Base-by-base conservation (phyloP, 2,113 vertebrate genomes). In the Leucoraja erinaceus region DNA sequence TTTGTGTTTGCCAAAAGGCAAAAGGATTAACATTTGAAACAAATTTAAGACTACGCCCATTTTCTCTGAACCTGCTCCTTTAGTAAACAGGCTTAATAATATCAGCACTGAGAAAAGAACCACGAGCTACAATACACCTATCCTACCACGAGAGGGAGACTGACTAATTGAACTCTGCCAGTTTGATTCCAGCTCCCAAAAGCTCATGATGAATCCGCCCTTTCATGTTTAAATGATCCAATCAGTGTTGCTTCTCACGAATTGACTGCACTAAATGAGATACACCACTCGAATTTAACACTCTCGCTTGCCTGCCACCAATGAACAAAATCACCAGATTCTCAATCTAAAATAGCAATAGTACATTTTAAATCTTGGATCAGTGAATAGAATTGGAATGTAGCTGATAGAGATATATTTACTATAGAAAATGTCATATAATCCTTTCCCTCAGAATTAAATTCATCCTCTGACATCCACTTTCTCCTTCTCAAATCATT, bases 61-160 rank as follows among this genome's bases (percentile, higher is more conserved):
- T 61, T 12, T 61, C 22, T n/a, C 3, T 2, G 81, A 84, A 59
- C 75, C 79, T 56, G 54, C 47, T 54, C 22, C 79, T 83, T 83
- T 56, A 28, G 47, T 59, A 83, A 83, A 59, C 47, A n/a, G 83
- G 59, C 25, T 54, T 54, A 54, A 81, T 0, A 20, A 33, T 5
- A 61, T 86, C 59, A 86, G 28, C 59, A 59, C 25, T n/a, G 25
- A 14, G 83, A 61, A 86, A 63, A 63, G 56, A 86, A 31, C 11
- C 28, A 28, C 7, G 63, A 28, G 22, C 20, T 56, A 12, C 81
- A 84, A 5, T 10, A 61, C 81, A 11, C 47, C 22, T 56, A 84
- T 31, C 83, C 56, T 86, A 28, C 83, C 83, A 86, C 59, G 18
- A 63, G 83, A 86, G 83, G 83, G 83, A 86, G 83, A 86, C n/a